Base-by-base conservation (phyloP, 1,140 invertebrate species). In the Potamilus streckersoni region DNA sequence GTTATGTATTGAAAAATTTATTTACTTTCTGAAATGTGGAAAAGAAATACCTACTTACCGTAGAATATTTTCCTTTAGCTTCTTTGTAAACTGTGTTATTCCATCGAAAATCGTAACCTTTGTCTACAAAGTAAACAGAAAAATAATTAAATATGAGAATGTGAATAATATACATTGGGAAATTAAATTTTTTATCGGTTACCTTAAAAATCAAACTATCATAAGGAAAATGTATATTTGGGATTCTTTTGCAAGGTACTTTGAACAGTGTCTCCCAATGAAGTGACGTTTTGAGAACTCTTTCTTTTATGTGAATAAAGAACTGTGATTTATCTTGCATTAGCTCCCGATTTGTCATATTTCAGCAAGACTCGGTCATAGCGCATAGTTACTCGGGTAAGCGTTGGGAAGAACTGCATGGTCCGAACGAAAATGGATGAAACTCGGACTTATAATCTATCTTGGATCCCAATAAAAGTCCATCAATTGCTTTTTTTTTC, bases 71-170 rank as follows among this genome's bases (percentile, higher is more conserved):
- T 15, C 73, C 73, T 61, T 69, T 63, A 19, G 58, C 31, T 20
- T 65, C 15, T 55, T 62, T n/a, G 27, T 27, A 60, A 23, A 74
- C 73, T 49, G n/a, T 38, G 61, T 68, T 62, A 61, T 74, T 69
- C n/a, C 59, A 69, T 57, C 73, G 73, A 55, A 69, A 74, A 56
- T 74, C 73, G 55, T 62, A 74, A 19, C 73, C 73, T 5, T 20
- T 38, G n/a, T 38, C 27, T 72, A 27, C 8, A 31, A n/a, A 38
- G 63, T 15, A 64, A 19, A 55, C 19, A 14, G 19, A 65, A 61
- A 11, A 0, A 17, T 38, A 15, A 23, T 3, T 3, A 31, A 31
- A 31, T 31, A 31, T 31, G 2, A 4, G 27, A 31, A 31, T 31
- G 3, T 31, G 4, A 31, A 31, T 31, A 31, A 31, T 4, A 31